Evolutionary conservation across 2,113 vertebrate species (phyloP).

Genomic region (Dendropsophus ebraccatus): DNA sequence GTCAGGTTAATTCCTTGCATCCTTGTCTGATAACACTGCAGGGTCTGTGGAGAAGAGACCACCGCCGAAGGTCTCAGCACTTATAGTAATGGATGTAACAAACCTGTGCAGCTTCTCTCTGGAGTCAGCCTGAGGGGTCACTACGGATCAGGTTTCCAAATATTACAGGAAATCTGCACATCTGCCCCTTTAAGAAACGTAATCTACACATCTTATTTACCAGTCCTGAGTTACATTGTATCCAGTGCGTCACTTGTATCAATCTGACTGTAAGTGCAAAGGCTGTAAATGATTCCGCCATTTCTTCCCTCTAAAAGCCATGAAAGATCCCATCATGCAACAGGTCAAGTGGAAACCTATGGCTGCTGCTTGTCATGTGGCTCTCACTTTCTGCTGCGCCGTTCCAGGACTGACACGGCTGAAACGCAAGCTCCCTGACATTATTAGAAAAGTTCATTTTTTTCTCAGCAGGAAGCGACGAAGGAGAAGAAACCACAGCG

Average conservation of each 20-base stretch:
- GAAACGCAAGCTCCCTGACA: neutral
- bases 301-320: neutral
- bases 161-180: too few species aligned
- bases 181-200: too few species aligned
- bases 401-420: neutral
- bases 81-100: too few species aligned
- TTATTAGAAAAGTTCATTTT: slow-evolving; percentile 16
- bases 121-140: too few species aligned
- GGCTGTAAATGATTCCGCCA: neutral
- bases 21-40: too few species aligned
- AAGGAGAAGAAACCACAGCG: neutral
- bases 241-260: neutral
- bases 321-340: neutral
- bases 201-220: too few species aligned
- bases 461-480: neutral
- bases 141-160: too few species aligned
- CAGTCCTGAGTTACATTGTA: too few species aligned
- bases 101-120: too few species aligned
- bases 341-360: neutral
- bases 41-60: too few species aligned
- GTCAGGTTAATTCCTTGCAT: too few species aligned
- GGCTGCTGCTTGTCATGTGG: neutral
- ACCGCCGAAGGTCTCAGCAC: too few species aligned
- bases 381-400: neutral
- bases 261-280: neutral